Base-by-base conservation (phyloP, 2,113 vertebrate species). In the Ochotona princeps region DNA sequence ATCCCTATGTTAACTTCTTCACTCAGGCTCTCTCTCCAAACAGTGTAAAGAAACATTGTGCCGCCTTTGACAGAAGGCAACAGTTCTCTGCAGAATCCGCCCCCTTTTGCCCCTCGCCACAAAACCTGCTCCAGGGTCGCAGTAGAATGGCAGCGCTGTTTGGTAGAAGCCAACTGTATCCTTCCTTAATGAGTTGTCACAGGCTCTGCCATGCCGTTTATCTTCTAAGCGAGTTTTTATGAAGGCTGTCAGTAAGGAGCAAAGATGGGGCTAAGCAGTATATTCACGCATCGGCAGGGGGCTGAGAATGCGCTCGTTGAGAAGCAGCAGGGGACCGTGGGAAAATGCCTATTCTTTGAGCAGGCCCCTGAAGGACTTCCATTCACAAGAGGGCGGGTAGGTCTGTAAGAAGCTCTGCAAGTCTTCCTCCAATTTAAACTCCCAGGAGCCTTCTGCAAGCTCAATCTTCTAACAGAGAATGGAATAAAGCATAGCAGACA, bases 191-290 rank as follows among this genome's bases (percentile, higher is more conserved):
- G 96, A 97, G 95, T 97, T 97, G 96, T 96, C 96, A 96, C 90
- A 96, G 96, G 78, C 86, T 93, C 96, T 13, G 95, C 84, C 35
- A 32, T 57, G 1, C 94, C 95, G 90, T 96, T 97, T 90, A 95
- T 97, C 97, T 97, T 97, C 92, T 15, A 57, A 94, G 95, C 96
- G 87, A 92, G 96, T 97, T 97, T 98, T 97, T 97, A 97, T 96
- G 97, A 97, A 96, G 97, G 96, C 97, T 98, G 97, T 98, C 97
- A 97, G 97, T 97, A 95, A 96, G 95, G 93, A 95, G 96, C 97
- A 95, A 97, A 95, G 97, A 96, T 95, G 95, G 96, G 85, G 96
- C 97, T 96, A 96, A 96, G 96, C 96, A 96, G 83, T 96, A 96
- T 93, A 92, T 96, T 89, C 96, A 96, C 96, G 83, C 94, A 97